Base-by-base conservation (phyloP, 2,888 invertebrate species). In the Conops quadrifasciatus region DNA sequence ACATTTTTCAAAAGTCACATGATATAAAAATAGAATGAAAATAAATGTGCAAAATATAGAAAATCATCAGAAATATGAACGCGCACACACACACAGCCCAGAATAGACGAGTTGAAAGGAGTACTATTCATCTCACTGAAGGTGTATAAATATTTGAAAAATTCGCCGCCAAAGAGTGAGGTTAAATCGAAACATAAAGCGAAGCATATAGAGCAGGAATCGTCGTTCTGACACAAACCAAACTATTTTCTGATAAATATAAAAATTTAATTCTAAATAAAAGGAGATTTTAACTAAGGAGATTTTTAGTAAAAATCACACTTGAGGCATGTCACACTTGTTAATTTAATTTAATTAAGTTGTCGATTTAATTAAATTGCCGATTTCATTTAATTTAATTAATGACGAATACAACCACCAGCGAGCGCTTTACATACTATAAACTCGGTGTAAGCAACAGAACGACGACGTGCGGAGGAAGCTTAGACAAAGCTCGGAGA, bases 21-120 rank as follows among this genome's bases (percentile, higher is more conserved):
- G 68, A 68, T 60, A 62, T 62, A 62, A 68, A 68, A 68, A 68
- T 68, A 68, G 68, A 67, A 11, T 63, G 16, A 63, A 63, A 47
- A 45, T 24, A 15, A 21, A 2, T 24, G 53, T 56, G 21, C 49
- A 19, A 36, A 36, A 49, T 53, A 53, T 53, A 62, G 36, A 28
- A 67, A 45, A 26, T 58, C 47, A 47, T 59, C 26, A 58, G 67
- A 47, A 58, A 67, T 67, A 67, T 67, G 67, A 60, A 59, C 59
- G 51, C 36, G 26, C 49, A 65, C 26, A 49, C 26, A 36, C 36
- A n/a, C 16, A 19, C n/a, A 65, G n/a, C n/a, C n/a, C n/a, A n/a
- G n/a, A 43, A 24, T 58, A 26, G 56, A 58, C 36, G 56, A 16
- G 58, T n/a, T 15, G 66, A n/a, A 43, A 63, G 21, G 26, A n/a